Percentiles rank a stretch among this genome's conserved stretches.
phyloP scores from a whole-genome alignment of 2,113 vertebrate species.

The Solea solea region DNA sequence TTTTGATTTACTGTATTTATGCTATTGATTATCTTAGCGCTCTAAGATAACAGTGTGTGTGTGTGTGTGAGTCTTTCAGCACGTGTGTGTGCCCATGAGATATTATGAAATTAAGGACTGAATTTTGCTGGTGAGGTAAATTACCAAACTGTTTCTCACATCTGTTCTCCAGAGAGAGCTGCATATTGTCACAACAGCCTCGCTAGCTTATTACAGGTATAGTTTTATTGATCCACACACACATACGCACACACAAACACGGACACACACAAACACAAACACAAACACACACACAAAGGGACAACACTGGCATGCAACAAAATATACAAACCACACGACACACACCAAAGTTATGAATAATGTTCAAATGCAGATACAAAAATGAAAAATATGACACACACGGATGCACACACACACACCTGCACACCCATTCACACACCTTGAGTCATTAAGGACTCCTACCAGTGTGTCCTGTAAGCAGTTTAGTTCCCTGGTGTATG shows the following conservation, averaged over 20 bases:
- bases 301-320: constrained; percentile 43
- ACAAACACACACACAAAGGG: constrained; percentile 7
- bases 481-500: constrained; percentile 72
- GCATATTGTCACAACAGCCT: constrained; percentile 65
- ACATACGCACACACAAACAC: constrained; percentile 11
- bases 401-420: constrained; percentile 36
- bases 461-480: constrained; percentile 78
- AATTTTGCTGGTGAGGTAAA: constrained; percentile 66
- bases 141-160: constrained; percentile 62
- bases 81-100: neutral
- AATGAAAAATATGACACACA: constrained; percentile 18
- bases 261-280: constrained; percentile 24
- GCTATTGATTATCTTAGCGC: too few relatives aligned
- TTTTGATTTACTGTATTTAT: too few relatives aligned
- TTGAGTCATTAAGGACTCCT: constrained; percentile 73
- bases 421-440: constrained; percentile 38
- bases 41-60: too few relatives aligned
- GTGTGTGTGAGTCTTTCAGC: constrained; percentile 8
- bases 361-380: constrained; percentile 51
- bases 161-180: constrained; percentile 56
- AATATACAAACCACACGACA: constrained; percentile 17
- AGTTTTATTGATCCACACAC: constrained; percentile 69
- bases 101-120: constrained; percentile 36
- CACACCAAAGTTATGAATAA: neutral
- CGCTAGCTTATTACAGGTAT: constrained; percentile 68